Evolutionary conservation across 35 echinoderm and acorn worm species (phyloP), one percentile per base, ranked within the genome.

Genomic region (Heliocidaris erythrogramma): DNA sequence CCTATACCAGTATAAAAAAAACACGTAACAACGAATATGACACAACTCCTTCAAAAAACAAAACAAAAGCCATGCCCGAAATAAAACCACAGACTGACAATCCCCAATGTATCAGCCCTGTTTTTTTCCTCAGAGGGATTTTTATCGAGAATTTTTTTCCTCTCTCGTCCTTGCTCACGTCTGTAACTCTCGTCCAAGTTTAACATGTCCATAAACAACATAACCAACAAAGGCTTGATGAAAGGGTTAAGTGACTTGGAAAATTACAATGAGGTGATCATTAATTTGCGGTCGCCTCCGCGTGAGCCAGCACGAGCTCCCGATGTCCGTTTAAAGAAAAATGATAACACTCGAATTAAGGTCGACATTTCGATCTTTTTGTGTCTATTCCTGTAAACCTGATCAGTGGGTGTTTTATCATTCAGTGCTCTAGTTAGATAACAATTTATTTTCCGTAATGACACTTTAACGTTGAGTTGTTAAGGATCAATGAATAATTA

Each of bases 331-430:
- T 56, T 56, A 27, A 78, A 78, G 27, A 78, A 78, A 21, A 78
- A 78, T n/a, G 65, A 78, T 78, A 21, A 27, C 65, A 78, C 65
- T 14, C 65, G 65, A 78, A 78, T 78, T 78, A 78, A n/a, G 65
- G 65, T 78, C 65, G 65, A 78, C 7, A 21, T 78, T 78, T 78
- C 65, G 65, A 78, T 78, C 65, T 21, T 78, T 78, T 78, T 78
- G 65, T 78, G 65, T n/a, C 27, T 78, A 78, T 78, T 78, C 65
- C 65, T 27, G 65, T 78, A 78, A 78, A n/a, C 65, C 65, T 78
- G 65, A 78, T 78, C 27, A 78, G 18, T 78, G 18, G 21, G 21
- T 27, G 65, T 78, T 78, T 78, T 27, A 78, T 18, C 65, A 78
- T n/a, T 78, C 65, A n/a, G 65, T n/a, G 65, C 21, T 78, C 65